Base-by-base conservation (phyloP, 2,888 invertebrate species). In the Pandemis corylana region DNA sequence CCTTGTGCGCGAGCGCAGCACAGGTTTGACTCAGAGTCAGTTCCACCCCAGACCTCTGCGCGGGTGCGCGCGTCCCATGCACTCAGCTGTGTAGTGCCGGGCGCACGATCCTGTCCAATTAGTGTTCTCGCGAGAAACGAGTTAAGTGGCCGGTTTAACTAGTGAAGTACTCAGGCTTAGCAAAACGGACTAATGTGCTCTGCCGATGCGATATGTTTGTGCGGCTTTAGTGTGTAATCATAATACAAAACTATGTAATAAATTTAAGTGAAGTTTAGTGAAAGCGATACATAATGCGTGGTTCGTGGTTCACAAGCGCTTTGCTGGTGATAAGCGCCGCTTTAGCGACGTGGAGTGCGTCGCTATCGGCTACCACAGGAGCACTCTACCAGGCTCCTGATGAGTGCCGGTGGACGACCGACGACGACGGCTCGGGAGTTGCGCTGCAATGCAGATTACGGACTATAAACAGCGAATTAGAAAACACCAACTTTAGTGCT, bases 401-500 rank as follows among this genome's bases (percentile, higher is more conserved):
- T 90, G 97, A 97, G 90, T 97, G 97, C 94, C 96, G 96, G 84
- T 97, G 97, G 97, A 96, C 96, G 81, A 96, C 96, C 78, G 96
- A 96, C 85, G 95, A 95, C 83, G 95, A 95, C 82, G 96, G 95
- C 82, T 95, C 95, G 78, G 95, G 95, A 83, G 97, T 97, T 68
- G 96, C 97, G 41, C 94, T 97, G 78, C 96, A 96, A 82, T 97
- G 97, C 86, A 95, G 96, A 79, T 90, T 97, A 78, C 95, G 96
- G 81, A 97, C 97, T 84, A 97, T 97, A 90, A 97, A 97, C 92
- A 97, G 97, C 90, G 97, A 97, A 93, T 91, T 97, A 86, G 97
- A 97, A 90, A 97, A 97, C 89, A 97, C 97, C 76, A 97, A 97
- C 88, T 97, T 97, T 90, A 97, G 97, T 93, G 97, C 97, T 78